phyloP scores from a whole-genome alignment of 2,113 vertebrate genomes.

The Sus scrofa region DNA sequence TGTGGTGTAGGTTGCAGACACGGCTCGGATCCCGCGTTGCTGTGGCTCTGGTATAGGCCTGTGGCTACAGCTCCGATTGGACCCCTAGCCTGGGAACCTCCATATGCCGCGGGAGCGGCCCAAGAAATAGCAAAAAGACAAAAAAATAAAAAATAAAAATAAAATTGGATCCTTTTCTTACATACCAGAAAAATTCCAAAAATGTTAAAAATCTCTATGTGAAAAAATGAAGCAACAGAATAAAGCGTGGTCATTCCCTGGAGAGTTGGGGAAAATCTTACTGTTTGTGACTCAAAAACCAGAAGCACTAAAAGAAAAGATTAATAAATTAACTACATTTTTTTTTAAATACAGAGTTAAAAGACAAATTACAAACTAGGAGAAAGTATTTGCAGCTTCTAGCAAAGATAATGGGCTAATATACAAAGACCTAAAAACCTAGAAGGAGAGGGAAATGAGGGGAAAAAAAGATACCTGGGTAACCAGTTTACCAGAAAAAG shows the following conservation, averaged over 20 bases:
- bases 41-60: no score
- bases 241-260: background rate
- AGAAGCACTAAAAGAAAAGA: background rate
- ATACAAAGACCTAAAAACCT: background rate
- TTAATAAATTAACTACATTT: background rate
- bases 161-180: constrained; percentile 14
- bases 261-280: background rate
- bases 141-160: no score
- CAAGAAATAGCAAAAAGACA: no score
- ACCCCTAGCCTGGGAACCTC: no score
- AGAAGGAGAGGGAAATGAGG: background rate
- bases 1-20: no score
- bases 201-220: background rate
- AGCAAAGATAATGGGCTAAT: background rate
- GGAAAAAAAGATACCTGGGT: background rate
- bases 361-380: background rate
- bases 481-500: background rate
- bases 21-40: no score
- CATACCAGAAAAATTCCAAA: background rate
- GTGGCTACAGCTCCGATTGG: no score
- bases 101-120: no score
- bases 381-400: background rate
- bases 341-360: background rate
- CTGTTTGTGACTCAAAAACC: background rate
- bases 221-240: background rate